phyloP scores from a whole-genome alignment of 2,113 vertebrate genomes.

The Promerops cafer region DNA sequence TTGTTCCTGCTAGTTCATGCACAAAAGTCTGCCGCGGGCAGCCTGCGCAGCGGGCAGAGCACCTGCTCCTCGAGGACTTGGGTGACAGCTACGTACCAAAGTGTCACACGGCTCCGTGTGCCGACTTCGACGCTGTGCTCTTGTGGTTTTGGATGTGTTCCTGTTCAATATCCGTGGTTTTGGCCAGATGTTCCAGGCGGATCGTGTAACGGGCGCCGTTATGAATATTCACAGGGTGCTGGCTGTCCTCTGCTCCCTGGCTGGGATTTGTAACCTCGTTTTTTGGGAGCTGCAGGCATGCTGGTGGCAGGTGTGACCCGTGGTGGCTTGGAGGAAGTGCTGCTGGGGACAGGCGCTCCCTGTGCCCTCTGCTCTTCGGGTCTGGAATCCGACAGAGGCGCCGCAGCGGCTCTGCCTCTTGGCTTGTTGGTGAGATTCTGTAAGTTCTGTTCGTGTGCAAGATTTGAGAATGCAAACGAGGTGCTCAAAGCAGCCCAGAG shows the following conservation, averaged over 20 bases:
- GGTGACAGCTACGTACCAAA: conserved; percentile 23
- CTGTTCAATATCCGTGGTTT: background rate
- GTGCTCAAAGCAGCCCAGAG: conserved; percentile 44
- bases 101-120: background rate
- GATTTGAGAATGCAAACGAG: conserved; percentile 25
- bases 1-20: background rate
- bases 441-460: background rate
- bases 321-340: background rate
- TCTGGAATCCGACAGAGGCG: background rate
- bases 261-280: background rate
- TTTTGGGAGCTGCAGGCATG: background rate
- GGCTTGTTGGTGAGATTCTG: background rate
- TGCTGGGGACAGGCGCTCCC: background rate
- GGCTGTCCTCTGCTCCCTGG: background rate
- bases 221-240: background rate
- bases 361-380: background rate
- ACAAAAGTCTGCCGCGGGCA: background rate
- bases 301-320: background rate
- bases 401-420: background rate
- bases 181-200: background rate
- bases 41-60: background rate
- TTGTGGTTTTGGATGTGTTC: background rate
- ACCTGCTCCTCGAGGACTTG: background rate
- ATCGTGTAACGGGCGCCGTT: background rate
- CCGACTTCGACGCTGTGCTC: background rate